phyloP scores from a whole-genome alignment of 64 coral and sea anemone genomes.

The Stichodactyla mertensii region DNA sequence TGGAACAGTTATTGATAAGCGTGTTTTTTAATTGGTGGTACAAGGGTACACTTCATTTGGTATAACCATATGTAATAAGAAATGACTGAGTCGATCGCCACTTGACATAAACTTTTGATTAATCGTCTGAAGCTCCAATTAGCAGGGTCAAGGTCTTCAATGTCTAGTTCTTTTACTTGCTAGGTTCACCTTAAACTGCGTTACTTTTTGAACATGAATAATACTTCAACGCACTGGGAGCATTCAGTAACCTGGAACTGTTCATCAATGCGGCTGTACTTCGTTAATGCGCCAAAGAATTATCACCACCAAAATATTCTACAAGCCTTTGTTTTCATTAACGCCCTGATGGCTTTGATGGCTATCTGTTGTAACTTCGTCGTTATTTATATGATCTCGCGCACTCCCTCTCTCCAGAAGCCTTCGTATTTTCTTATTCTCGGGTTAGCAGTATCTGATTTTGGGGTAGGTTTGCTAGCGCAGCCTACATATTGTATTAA shows the following conservation, averaged over 20 bases:
- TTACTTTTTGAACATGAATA: not conserved
- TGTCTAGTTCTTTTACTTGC: too few species aligned
- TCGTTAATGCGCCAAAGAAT: not conserved
- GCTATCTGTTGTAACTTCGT: not conserved
- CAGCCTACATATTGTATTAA: not conserved
- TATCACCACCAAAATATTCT: not conserved
- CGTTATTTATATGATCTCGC: not conserved
- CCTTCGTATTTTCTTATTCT: slow-evolving; percentile 7
- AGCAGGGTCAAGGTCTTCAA: too few species aligned
- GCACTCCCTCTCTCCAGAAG: not conserved
- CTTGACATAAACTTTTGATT: too few species aligned
- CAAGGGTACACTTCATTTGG: too few species aligned
- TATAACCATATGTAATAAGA: too few species aligned
- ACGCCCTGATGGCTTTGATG: not conserved
- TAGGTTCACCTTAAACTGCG: too few species aligned
- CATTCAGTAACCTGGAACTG: not conserved
- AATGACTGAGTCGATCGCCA: too few species aligned
- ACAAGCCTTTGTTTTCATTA: not conserved
- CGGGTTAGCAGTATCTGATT: slow-evolving; percentile 30
- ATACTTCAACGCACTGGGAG: not conserved
- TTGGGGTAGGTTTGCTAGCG: slow-evolving; percentile 5
- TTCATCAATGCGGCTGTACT: not conserved
- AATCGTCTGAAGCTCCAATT: too few species aligned
- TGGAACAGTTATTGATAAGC: too few species aligned
- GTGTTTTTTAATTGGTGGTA: too few species aligned